Conservation (phyloP, 2,113 vertebrate genomes). For the Siniperca chuatsi region DNA sequence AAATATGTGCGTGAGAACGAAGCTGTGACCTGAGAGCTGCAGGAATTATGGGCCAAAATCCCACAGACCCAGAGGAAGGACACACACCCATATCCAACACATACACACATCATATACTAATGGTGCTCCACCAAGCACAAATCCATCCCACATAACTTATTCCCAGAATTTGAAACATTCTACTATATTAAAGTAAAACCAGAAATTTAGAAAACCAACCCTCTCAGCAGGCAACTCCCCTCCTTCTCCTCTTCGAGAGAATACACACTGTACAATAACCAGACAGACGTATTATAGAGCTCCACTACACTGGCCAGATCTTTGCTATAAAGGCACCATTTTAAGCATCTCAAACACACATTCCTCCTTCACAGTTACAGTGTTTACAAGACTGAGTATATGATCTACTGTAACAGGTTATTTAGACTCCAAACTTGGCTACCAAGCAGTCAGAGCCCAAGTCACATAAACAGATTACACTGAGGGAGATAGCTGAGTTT, state of each 20-base stretch:
- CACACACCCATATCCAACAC: slow-evolving; percentile 84
- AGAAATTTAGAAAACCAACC: slow-evolving; percentile 59
- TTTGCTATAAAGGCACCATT: slow-evolving; percentile 20
- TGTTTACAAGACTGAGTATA: slow-evolving; percentile 53
- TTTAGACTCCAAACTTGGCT: slow-evolving; percentile 62
- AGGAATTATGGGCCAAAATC: slow-evolving; percentile 87
- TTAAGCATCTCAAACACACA: slow-evolving; percentile 46
- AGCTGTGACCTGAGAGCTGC: slow-evolving; percentile 87
- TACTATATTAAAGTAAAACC: slow-evolving; percentile 60
- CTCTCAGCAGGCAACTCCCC: slow-evolving; percentile 43
- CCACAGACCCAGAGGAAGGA: slow-evolving; percentile 87
- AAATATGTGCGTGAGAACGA: slow-evolving; percentile 88
- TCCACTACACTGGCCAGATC: slow-evolving; percentile 4
- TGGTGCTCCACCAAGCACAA: slow-evolving; percentile 78
- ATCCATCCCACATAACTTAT: slow-evolving; percentile 75
- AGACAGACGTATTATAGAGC: slow-evolving; percentile 22
- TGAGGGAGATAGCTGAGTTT: slow-evolving; percentile 15
- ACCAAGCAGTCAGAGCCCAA: slow-evolving; percentile 30
- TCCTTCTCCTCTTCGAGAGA: slow-evolving; percentile 28
- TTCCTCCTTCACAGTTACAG: slow-evolving; percentile 34
- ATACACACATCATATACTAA: slow-evolving; percentile 82
- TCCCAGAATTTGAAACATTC: slow-evolving; percentile 74
- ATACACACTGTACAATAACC: slow-evolving; percentile 57
- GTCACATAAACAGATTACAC: slow-evolving; percentile 47
- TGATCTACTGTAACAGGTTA: slow-evolving; percentile 77